Evolutionary conservation across 2,888 invertebrate genomes (phyloP).

Genomic region (Syrista parreyssii): DNA sequence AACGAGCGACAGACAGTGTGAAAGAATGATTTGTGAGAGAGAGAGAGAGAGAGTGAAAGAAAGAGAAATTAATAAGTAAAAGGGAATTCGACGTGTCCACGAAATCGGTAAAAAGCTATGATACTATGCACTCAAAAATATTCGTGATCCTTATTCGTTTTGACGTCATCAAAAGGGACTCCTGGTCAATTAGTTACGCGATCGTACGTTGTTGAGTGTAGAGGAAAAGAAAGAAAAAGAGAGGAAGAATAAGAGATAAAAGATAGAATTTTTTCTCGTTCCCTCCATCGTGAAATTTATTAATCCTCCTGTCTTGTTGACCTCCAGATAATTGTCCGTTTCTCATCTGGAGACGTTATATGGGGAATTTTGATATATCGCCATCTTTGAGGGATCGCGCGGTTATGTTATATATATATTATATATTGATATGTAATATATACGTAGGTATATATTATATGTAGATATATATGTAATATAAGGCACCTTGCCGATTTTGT

Average conservation of each 20-base stretch:
- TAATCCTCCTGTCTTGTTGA: too few relatives aligned
- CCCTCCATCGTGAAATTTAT: too few relatives aligned
- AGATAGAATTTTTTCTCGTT: conserved; percentile 1
- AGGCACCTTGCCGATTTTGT: conserved; percentile 45
- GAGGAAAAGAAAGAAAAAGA: conserved; percentile 22
- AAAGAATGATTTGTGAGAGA: neutral
- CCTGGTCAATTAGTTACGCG: too few relatives aligned
- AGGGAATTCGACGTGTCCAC: neutral
- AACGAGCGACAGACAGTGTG: neutral
- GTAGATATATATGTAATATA: neutral
- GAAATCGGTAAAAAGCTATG: conserved; percentile 4
- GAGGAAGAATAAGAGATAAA: conserved; percentile 21
- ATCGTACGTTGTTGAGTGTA: too few relatives aligned
- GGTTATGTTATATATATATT: neutral
- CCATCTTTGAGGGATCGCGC: too few relatives aligned
- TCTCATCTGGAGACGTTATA: too few relatives aligned
- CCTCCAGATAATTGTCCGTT: too few relatives aligned
- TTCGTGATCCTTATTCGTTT: too few relatives aligned
- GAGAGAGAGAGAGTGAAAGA: neutral
- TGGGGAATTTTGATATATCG: too few relatives aligned
- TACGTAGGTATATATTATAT: neutral
- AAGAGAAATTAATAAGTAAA: conserved; percentile 4
- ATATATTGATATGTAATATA: neutral
- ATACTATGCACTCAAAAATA: neutral
- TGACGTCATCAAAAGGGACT: too few relatives aligned